A percentile compares a stretch with the other conserved stretches of the same genome.
phyloP scores from a whole-genome alignment of 2,113 vertebrate species.

The Puffinus mauretanicus region DNA sequence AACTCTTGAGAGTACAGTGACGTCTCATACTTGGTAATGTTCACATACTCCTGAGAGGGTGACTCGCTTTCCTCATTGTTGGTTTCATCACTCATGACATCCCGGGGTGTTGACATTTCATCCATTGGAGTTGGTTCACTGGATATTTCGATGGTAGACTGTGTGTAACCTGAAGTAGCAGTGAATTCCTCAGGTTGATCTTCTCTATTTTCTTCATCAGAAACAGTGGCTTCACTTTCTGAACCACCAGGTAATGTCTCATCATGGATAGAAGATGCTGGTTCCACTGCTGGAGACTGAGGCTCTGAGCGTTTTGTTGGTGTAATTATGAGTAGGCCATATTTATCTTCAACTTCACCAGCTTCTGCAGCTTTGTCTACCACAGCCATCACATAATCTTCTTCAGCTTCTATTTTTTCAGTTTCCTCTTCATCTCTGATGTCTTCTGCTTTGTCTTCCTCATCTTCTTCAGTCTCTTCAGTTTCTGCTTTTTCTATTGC shows the following conservation, averaged over 20 bases:
- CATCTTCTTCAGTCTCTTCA: conserved; percentile 66
- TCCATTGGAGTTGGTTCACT: conserved; percentile 89
- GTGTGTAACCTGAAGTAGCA: conserved; percentile 82
- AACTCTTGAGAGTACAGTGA: conserved; percentile 72
- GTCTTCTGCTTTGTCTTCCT: conserved; percentile 69
- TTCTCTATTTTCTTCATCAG: conserved; percentile 87
- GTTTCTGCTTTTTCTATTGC: conserved; percentile 66
- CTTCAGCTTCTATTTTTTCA: conserved; percentile 55
- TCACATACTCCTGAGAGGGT: conserved; percentile 80
- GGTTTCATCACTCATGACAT: conserved; percentile 85
- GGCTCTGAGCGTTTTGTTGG: conserved; percentile 76
- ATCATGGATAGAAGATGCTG: conserved; percentile 79
- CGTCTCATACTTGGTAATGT: conserved; percentile 75
- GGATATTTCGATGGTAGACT: conserved; percentile 88
- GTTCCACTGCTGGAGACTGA: conserved; percentile 77
- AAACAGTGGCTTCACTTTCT: conserved; percentile 81
- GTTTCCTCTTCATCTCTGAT: conserved; percentile 67
- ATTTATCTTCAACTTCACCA: conserved; percentile 63
- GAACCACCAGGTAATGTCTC: conserved; percentile 82
- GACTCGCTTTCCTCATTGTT: conserved; percentile 84
- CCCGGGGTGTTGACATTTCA: conserved; percentile 85
- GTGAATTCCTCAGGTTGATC: conserved; percentile 85
- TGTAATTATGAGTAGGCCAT: conserved; percentile 52
- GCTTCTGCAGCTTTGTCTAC: conserved; percentile 69
- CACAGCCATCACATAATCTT: conserved; percentile 68